Base-by-base conservation (phyloP, 2,888 invertebrate genomes). In the Dendrolimus pini region DNA sequence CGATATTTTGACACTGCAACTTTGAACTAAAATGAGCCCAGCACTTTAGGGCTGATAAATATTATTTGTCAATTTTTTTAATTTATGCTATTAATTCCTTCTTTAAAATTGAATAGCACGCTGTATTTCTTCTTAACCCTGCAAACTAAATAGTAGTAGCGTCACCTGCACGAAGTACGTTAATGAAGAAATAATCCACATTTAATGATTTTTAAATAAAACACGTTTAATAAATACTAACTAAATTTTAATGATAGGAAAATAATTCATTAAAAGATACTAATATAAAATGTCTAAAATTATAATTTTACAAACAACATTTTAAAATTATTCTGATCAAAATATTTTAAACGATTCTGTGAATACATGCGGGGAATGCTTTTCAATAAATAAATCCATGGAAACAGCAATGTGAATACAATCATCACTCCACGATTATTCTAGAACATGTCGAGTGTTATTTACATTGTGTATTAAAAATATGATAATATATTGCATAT, bases 261-360 rank as follows among this genome's bases (percentile, higher is more conserved):
- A 89, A 85, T 85, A 87, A 88, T 84, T 83, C 81, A 84, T 85
- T 86, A 88, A 86, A 85, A 86, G 30, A 88, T 85, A 86, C 81
- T 83, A 82, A 83, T 85, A 85, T 85, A 85, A 77, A 83, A 83
- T 82, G 79, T 84, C 82, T 83, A 85, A 80, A 82, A 78, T 80
- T 84, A 79, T 82, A 80, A 81, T 81, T 82, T 80, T 82, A 83
- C 77, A 82, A 80, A 74, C 65, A 78, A 78, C 72, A 74, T 72
- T 73, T 73, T 74, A 76, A 79, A 77, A 77, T 77, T 74, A 75
- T 74, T 68, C 73, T 75, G 74, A 72, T 80, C 72, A 74, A 76
- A 68, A 59, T 56, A 54, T 58, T 71, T 70, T 62, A 73, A 72
- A 75, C 77, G 30, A 30, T 30, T 30, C 30, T 30, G 30, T 30